Base-by-base conservation (phyloP, 2,888 invertebrate genomes). In the Sarcophaga rosellei region DNA sequence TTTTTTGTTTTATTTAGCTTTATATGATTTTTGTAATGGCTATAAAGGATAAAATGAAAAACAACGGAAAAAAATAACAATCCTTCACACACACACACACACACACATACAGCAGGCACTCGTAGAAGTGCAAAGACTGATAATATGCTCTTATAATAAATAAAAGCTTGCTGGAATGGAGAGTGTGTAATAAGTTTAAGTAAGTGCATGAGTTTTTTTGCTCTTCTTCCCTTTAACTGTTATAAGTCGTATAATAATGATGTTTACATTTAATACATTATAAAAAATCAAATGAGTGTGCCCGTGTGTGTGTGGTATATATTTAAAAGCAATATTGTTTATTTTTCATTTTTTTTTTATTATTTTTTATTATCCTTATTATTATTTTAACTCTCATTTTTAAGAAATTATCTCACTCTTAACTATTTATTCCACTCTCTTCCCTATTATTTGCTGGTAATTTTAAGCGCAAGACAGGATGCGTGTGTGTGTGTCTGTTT, bases 331-430 rank as follows among this genome's bases (percentile, higher is more conserved):
- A 75, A 53, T 35, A 35, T 53, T 61, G 78, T 78, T 78, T 78
- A 59, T 25, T 81, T 81, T 81, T 74, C 59, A 81, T 81, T 85
- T 77, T 74, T 45, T 68, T 68, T 69, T 45, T 61, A 66, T n/a
- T 20, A 5, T 17, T 1, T 61, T 72, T n/a, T 73, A 44, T 74
- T 21, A 53, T 53, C 53, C 17, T 76, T 61, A 61, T 68, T 61
- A n/a, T 77, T 44, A 12, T 44, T 77, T 44, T 21, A 45, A 47
- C 45, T 10, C 17, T 73, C 10, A 44, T 44, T 21, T 74, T 66
- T 25, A 21, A 59, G 59, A 61, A 47, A 77, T 68, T 53, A 66
- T 72, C 5, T 35, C 12, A n/a, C 3, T 53, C 61, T 61, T 76
- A 59, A 21, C 65, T 66, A 20, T 15, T 84, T 12, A 45, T n/a